Base-by-base conservation (phyloP, 2,888 invertebrate genomes). In the Ochropleura leucogaster region DNA sequence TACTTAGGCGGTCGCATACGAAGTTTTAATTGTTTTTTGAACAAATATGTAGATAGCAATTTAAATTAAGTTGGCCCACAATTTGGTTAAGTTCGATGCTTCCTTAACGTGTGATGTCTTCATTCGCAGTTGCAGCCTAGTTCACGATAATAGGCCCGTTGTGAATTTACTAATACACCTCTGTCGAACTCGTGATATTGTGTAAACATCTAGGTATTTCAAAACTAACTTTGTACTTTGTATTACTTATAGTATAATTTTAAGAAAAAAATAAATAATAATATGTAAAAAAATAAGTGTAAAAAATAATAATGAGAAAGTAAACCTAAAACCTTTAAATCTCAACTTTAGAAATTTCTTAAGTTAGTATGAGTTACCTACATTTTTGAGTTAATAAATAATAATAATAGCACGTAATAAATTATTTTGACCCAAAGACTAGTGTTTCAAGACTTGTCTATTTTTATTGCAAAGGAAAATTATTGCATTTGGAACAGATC, bases 371-470 rank as follows among this genome's bases (percentile, higher is more conserved):
- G 8, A 1, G 30, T 4, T 67, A 47, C 40, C n/a, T 46, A 68
- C 47, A n/a, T 59, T 59, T 4, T 59, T 9, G 10, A 20, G 4
- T 20, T 42, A 71, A 40, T 47, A 20, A 72, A 60, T 30, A n/a
- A n/a, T n/a, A n/a, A n/a, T n/a, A n/a, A n/a, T n/a, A 49, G 63
- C 53, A 55, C 9, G 18, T 0, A 40, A 62, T 40, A 42, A 47
- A 60, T 51, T 20, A 60, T 51, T 74, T 5, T 42, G 18, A 47
- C 64, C 42, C 14, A 14, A 44, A 44, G 16, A 9, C 12, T 47
- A 30, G 10, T n/a, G n/a, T 49, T 6, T 68, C 51, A 53, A 78
- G 20, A 16, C 0, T 51, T 60, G 46, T 67, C 44, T 49, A 30
- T 44, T 40, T 20, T 30, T 66, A 42, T 12, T 46, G 72, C 8